Percentiles rank a stretch among this genome's conserved stretches.
Evolutionary conservation across 2,113 vertebrate genomes (phyloP).

Genomic region (Toxotes jaculatrix): DNA sequence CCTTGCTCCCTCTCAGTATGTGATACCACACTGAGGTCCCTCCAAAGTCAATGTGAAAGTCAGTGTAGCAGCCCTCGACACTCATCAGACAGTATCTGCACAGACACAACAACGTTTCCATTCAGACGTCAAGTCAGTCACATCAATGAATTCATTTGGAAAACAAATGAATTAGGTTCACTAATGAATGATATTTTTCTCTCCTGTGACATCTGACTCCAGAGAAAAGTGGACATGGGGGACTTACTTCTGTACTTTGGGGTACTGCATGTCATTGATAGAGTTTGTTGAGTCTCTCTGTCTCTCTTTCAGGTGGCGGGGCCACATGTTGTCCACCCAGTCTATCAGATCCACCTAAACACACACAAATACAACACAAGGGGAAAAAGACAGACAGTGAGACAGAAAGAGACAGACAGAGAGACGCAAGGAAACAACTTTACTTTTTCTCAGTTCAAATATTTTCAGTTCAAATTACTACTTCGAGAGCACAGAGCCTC

Average conservation of each 20-base stretch:
- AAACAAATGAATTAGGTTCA: too few relatives aligned
- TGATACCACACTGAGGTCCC: constrained; percentile 99
- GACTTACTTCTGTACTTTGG: constrained; percentile 95
- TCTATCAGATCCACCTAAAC: constrained; percentile 95
- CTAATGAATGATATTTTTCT: too few relatives aligned
- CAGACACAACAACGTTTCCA: background rate
- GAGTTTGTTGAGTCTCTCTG: constrained; percentile 97
- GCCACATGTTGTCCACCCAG: constrained; percentile 99
- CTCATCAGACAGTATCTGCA: constrained; percentile 98
- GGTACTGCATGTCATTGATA: constrained; percentile 98
- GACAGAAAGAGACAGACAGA: too few relatives aligned
- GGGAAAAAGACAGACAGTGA: too few relatives aligned
- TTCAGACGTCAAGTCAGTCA: background rate
- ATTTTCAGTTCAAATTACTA: background rate
- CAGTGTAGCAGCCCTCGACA: constrained; percentile 97
- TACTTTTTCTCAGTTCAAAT: background rate
- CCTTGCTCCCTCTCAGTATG: constrained; percentile 96
- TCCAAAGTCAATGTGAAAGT: constrained; percentile 98
- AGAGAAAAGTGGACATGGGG: background rate
- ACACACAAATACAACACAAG: background rate
- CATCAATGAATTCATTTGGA: background rate
- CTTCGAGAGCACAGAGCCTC: too few relatives aligned
- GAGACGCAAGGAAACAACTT: background rate
- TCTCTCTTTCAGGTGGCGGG: constrained; percentile 95
- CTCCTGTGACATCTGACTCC: background rate